Evolutionary conservation across 64 coral and sea anemone genomes (phyloP).

Genomic region (Montipora cactus): DNA sequence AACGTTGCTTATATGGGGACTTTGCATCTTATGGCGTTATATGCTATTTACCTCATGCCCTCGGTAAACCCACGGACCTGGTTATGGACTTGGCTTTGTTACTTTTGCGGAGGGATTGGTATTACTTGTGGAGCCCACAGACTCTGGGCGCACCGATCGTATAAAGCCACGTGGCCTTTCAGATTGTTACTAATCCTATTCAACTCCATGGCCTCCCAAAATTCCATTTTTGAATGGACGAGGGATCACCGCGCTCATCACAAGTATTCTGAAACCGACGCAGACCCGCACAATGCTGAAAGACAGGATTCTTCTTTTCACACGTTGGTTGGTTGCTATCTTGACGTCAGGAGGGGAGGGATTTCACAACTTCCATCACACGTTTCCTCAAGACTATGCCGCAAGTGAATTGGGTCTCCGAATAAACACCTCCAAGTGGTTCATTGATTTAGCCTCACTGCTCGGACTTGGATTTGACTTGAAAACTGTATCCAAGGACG

Average conservation of each 20-base stretch:
- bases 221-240: conserved; percentile 87
- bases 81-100: conserved; percentile 32
- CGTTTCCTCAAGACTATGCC: conserved; percentile 77
- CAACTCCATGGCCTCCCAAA: conserved; percentile 63
- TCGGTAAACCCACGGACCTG: conserved; percentile 53
- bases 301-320: conserved; percentile 70
- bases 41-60: conserved; percentile 75
- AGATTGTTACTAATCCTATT: conserved; percentile 48
- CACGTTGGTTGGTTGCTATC: conserved; percentile 65
- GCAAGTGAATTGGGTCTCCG: conserved; percentile 70
- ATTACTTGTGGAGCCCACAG: conserved; percentile 78
- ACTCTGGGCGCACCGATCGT: conserved; percentile 39
- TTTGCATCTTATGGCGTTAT: conserved; percentile 69
- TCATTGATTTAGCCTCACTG: no score
- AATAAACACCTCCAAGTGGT: no score
- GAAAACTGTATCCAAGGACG: no score
- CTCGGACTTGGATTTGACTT: no score
- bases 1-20: conserved; percentile 68
- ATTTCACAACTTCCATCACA: conserved; percentile 84
- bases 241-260: conserved; percentile 87
- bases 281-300: conserved; percentile 82
- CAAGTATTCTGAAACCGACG: conserved; percentile 88
- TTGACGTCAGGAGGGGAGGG: conserved; percentile 45
- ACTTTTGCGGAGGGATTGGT: conserved; percentile 59
- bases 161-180: conserved; percentile 83